Percentiles rank a stretch among this genome's conserved stretches.
Evolutionary conservation across 2,888 invertebrate genomes (phyloP).

Genomic region (Tineola bisselliella): DNA sequence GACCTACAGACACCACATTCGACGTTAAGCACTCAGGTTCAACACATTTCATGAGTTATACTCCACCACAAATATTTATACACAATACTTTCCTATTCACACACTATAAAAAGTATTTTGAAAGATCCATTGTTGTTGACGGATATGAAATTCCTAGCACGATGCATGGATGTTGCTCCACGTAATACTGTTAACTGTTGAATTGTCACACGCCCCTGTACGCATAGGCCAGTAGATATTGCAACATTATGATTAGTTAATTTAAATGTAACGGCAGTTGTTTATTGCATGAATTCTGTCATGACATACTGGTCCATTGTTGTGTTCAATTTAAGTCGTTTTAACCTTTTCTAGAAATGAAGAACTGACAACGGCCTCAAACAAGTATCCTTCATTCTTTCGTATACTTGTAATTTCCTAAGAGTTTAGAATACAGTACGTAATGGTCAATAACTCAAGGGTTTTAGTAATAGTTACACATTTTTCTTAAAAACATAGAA

Average conservation of each 20-base stretch:
- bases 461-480: no score
- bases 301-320: neutral
- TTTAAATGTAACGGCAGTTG: neutral
- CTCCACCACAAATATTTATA: no score
- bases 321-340: neutral
- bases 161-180: slow-evolving; percentile 11
- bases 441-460: no score
- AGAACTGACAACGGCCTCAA: neutral
- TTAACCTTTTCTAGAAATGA: neutral
- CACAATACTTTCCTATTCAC: no score
- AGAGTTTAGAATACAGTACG: no score
- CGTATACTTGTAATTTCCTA: no score
- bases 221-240: neutral
- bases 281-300: neutral
- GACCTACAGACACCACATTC: neutral
- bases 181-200: neutral
- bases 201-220: neutral
- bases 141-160: slow-evolving; percentile 4
- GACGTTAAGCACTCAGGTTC: no score
- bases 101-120: no score
- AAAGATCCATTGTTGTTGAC: neutral
- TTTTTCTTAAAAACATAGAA: no score
- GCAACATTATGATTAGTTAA: neutral
- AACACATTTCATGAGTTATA: no score
- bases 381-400: neutral